These are phyloP conservation scores for Ictalurus punctatus DNA, from an alignment of 2,113 vertebrate species.

Conservation along the genomic window DNA sequence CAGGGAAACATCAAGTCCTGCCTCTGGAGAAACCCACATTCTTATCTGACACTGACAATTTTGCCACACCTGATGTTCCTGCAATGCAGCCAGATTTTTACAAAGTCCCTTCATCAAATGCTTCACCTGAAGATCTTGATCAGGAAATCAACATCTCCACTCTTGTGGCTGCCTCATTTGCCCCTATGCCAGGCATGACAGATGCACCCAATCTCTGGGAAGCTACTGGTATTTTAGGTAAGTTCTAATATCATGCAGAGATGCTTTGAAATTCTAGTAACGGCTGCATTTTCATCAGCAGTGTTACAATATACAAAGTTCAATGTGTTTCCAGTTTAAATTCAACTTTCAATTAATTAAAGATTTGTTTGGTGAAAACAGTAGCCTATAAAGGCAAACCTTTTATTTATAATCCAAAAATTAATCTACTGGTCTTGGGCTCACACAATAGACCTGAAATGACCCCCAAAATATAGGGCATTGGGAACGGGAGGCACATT, in stretches of 20 bases:
- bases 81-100: background rate
- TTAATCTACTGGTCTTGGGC: background rate
- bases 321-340: background rate
- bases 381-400: background rate
- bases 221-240: slow-evolving; percentile 69
- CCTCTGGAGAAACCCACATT: slow-evolving; percentile 33
- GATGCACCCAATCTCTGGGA: slow-evolving; percentile 67
- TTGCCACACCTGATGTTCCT: slow-evolving; percentile 40
- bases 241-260: background rate
- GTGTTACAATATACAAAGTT: background rate
- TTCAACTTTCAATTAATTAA: background rate
- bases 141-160: slow-evolving; percentile 61
- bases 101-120: slow-evolving; percentile 5
- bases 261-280: background rate
- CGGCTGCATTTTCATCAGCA: background rate
- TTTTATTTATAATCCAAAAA: background rate
- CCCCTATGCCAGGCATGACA: slow-evolving; percentile 71
- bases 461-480: too few relatives aligned
- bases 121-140: slow-evolving; percentile 35
- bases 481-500: background rate
- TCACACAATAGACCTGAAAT: background rate
- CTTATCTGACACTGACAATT: slow-evolving; percentile 50
- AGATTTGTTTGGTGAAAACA: background rate
- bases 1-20: slow-evolving; percentile 33
- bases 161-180: slow-evolving; percentile 68